phyloP scores from a whole-genome alignment of 2,888 invertebrate species.

The Aquatica leii region DNA sequence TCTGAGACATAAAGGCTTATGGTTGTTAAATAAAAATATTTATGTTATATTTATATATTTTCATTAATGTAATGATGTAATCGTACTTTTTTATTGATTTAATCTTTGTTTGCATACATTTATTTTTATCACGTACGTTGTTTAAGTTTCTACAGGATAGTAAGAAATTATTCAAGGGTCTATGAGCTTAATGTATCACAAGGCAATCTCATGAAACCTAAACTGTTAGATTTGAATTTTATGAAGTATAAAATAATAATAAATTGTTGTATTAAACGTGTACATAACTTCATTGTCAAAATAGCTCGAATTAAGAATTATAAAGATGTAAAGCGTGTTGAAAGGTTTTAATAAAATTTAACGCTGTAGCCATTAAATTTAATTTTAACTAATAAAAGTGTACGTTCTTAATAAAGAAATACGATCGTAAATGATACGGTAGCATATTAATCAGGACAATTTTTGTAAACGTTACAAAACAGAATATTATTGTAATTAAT shows the following conservation, averaged over 20 bases:
- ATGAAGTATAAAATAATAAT: slow-evolving; percentile 4
- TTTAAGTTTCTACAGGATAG: too few relatives aligned
- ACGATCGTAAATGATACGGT: slow-evolving; percentile 27
- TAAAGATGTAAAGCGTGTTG: slow-evolving; percentile 16
- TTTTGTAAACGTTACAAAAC: slow-evolving; percentile 23
- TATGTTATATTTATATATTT: too few relatives aligned
- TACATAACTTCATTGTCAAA: slow-evolving; percentile 13
- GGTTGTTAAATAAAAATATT: too few relatives aligned
- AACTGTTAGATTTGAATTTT: slow-evolving; percentile 1
- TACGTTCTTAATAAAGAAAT: slow-evolving; percentile 32
- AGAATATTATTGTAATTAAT: slow-evolving; percentile 30
- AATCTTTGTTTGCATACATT: too few relatives aligned
- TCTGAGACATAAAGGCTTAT: too few relatives aligned
- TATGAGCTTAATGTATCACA: too few relatives aligned
- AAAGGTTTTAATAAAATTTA: slow-evolving; percentile 32
- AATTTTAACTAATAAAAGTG: slow-evolving; percentile 33
- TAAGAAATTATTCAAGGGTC: too few relatives aligned
- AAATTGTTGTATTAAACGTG: background rate
- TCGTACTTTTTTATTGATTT: too few relatives aligned
- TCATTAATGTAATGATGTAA: too few relatives aligned
- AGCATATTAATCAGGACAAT: slow-evolving; percentile 27
- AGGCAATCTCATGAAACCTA: too few relatives aligned
- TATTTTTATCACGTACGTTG: too few relatives aligned
- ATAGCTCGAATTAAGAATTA: slow-evolving; percentile 22
- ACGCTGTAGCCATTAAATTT: slow-evolving; percentile 32